These are phyloP conservation scores for Anoplolepis gracilipes DNA, from an alignment of 1,140 invertebrate genomes.

Conservation along the genomic window DNA sequence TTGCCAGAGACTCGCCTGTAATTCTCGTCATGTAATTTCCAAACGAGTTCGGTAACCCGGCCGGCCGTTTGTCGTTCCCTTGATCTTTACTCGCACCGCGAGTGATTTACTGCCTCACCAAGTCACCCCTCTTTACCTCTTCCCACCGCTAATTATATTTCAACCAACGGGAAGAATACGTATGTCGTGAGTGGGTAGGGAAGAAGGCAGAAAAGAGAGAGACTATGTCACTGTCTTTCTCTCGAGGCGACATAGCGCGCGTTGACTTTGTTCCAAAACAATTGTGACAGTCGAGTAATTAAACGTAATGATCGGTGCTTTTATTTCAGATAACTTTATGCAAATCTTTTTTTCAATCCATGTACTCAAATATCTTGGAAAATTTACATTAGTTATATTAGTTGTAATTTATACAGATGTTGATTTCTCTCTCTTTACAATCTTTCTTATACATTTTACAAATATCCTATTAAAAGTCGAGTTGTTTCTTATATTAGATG, in stretches of 20 bases:
- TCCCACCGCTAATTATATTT: slow-evolving; percentile 65
- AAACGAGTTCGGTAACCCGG: slow-evolving; percentile 65
- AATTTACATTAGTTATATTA: not conserved
- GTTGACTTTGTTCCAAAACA: slow-evolving; percentile 1
- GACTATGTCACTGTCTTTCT: not conserved
- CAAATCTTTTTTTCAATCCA: not conserved
- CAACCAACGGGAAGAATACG: slow-evolving; percentile 54
- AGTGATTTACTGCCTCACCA: slow-evolving; percentile 67
- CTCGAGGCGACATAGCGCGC: not conserved
- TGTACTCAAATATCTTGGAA: not conserved
- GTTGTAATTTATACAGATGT: not conserved
- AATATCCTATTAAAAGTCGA: not conserved
- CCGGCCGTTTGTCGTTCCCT: slow-evolving; percentile 50
- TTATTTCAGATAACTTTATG: not conserved
- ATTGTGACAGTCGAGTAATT: not conserved
- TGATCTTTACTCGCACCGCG: slow-evolving; percentile 63
- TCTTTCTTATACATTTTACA: not conserved
- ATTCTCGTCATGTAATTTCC: slow-evolving; percentile 50
- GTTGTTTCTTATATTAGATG: not conserved
- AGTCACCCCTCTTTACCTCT: slow-evolving; percentile 14
- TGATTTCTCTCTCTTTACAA: too few species aligned
- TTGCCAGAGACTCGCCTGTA: slow-evolving; percentile 49
- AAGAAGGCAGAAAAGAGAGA: not conserved
- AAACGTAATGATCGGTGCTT: not conserved
- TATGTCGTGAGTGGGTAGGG: not conserved